Conservation (phyloP, 2,797 vertebrate genomes). For the Helostoma temminkii region DNA sequence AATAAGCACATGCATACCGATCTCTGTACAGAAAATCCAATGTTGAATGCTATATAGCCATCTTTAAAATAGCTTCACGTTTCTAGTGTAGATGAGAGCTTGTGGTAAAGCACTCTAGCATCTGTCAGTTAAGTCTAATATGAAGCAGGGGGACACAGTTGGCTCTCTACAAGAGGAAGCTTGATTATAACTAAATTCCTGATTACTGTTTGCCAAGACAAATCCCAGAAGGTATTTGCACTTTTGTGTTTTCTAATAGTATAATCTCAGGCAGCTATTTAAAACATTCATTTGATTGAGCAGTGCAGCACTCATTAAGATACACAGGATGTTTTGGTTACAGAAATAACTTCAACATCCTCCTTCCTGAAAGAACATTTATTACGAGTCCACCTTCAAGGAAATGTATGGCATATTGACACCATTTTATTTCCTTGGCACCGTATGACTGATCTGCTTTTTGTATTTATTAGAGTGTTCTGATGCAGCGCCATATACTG, state of each 20-base stretch:
- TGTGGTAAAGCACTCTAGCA: too few species aligned
- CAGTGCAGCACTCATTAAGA: conserved; percentile 31
- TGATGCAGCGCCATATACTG: conserved; percentile 55
- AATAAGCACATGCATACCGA: too few species aligned
- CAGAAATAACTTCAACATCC: conserved; percentile 36
- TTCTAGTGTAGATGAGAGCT: too few species aligned
- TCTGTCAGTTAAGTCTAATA: too few species aligned
- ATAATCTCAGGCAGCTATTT: neutral
- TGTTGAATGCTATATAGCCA: too few species aligned
- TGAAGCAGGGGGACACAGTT: too few species aligned
- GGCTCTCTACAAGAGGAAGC: too few species aligned
- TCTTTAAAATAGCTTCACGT: too few species aligned
- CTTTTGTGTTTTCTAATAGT: conserved; percentile 5
- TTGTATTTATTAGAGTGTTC: conserved; percentile 75
- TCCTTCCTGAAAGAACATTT: conserved; percentile 37
- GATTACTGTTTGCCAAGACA: neutral
- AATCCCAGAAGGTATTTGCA: neutral
- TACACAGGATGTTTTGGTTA: conserved; percentile 46
- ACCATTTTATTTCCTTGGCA: conserved; percentile 70
- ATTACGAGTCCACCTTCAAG: conserved; percentile 51
- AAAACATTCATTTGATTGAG: conserved; percentile 7
- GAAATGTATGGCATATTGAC: conserved; percentile 65
- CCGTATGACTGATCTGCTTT: conserved; percentile 71
- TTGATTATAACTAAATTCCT: neutral
- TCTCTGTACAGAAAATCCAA: too few species aligned